These are phyloP conservation scores for Novumbra hubbsi DNA, from an alignment of 2,797 vertebrate genomes.

Conservation along the genomic window DNA sequence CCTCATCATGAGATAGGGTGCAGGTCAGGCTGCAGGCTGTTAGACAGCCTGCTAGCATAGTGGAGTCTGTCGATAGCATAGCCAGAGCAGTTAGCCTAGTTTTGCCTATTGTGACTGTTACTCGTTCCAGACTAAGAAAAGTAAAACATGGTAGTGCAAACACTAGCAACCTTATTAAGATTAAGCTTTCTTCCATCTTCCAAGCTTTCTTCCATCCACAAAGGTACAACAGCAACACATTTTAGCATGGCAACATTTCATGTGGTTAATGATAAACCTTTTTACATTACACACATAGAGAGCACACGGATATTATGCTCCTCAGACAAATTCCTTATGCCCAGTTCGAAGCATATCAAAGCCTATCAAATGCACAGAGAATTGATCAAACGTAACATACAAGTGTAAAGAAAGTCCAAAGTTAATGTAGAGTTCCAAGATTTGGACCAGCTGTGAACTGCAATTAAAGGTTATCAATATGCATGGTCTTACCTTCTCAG, in stretches of 20 bases:
- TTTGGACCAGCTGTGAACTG: background rate
- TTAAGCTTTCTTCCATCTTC: too few species aligned
- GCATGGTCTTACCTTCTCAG: conserved; percentile 78
- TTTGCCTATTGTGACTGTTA: too few species aligned
- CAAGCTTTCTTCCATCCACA: too few species aligned
- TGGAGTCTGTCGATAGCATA: too few species aligned
- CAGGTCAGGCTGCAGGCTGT: too few species aligned
- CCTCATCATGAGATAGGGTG: too few species aligned
- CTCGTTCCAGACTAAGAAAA: too few species aligned
- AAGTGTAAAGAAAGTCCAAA: background rate
- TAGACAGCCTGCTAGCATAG: too few species aligned
- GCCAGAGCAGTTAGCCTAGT: too few species aligned
- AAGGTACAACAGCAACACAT: background rate
- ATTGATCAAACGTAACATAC: background rate
- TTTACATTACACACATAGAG: background rate
- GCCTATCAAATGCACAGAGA: background rate
- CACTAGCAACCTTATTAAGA: too few species aligned
- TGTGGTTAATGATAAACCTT: background rate
- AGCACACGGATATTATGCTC: background rate
- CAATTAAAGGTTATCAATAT: background rate
- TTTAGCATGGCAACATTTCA: background rate
- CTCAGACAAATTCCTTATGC: background rate
- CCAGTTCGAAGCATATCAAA: background rate
- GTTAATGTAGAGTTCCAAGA: background rate
- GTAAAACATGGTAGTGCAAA: too few species aligned